A percentile compares a stretch with the other conserved stretches of the same genome.
Evolutionary conservation across 2,888 invertebrate species (phyloP).

Genomic region (Drosophila niveifrons): DNA sequence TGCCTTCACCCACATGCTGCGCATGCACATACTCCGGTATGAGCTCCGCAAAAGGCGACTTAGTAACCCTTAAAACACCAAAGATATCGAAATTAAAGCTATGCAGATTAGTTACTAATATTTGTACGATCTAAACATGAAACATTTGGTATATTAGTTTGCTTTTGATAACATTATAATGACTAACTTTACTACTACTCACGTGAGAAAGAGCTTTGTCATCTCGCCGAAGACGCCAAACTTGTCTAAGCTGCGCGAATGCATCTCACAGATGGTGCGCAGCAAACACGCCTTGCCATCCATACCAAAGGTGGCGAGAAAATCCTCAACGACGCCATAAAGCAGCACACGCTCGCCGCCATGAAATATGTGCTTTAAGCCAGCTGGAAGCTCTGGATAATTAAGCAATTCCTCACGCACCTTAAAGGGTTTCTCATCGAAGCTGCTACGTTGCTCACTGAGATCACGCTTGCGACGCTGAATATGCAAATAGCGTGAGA

Average conservation of each 20-base stretch:
- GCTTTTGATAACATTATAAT: too few species aligned
- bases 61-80: constrained; percentile 89
- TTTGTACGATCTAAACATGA: too few species aligned
- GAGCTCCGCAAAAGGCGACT: constrained; percentile 91
- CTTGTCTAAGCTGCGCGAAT: constrained; percentile 91
- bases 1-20: constrained; percentile 90
- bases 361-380: constrained; percentile 88
- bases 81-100: not conserved
- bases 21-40: constrained; percentile 92
- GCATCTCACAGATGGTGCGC: constrained; percentile 94
- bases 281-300: constrained; percentile 93
- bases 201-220: constrained; percentile 93
- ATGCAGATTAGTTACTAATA: too few species aligned
- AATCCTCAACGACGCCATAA: constrained; percentile 92
- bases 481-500: constrained; percentile 89
- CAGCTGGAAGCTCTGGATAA: constrained; percentile 84
- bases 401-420: constrained; percentile 62
- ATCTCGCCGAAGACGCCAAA: constrained; percentile 94
- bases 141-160: too few species aligned
- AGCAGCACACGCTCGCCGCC: constrained; percentile 93
- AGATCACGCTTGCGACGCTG: constrained; percentile 86
- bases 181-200: too few species aligned
- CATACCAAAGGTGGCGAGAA: constrained; percentile 92
- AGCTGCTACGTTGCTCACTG: constrained; percentile 79
- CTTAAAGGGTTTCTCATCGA: constrained; percentile 49